Percentiles rank a stretch among this genome's conserved stretches.
Evolutionary conservation across 2,797 vertebrate genomes (phyloP).

Genomic region (Hephaestus fuliginosus): DNA sequence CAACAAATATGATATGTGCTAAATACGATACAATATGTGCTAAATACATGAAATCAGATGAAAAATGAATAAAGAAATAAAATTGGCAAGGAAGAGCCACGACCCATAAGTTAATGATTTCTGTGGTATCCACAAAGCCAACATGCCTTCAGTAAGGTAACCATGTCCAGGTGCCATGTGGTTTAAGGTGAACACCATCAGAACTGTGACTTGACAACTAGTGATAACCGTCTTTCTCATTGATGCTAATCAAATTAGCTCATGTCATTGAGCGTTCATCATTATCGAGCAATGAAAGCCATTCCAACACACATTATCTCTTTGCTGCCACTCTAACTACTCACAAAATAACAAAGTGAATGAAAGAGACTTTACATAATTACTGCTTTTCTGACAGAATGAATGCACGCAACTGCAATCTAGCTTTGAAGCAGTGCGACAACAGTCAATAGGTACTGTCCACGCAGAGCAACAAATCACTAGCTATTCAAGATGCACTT

Average conservation of each 20-base stretch:
- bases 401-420: conserved; percentile 39
- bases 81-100: neutral
- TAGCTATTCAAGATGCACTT: conserved; percentile 4
- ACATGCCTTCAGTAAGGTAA: neutral
- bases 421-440: conserved; percentile 23
- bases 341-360: conserved; percentile 29
- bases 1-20: conserved; percentile 1
- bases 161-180: neutral
- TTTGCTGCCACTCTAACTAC: conserved; percentile 32
- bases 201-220: conserved; percentile 20
- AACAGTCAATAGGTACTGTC: conserved; percentile 28
- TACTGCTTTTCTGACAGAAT: conserved; percentile 48
- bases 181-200: neutral
- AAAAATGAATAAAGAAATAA: conserved; percentile 8
- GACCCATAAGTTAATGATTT: neutral
- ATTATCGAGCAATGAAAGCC: conserved; percentile 16
- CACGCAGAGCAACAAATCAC: conserved; percentile 35
- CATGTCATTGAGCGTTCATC: conserved; percentile 3
- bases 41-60: conserved; percentile 1
- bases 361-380: conserved; percentile 55
- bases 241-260: conserved; percentile 20
- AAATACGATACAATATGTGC: neutral
- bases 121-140: neutral
- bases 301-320: conserved; percentile 23
- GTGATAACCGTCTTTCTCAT: conserved; percentile 38